Evolutionary conservation across 2,113 vertebrate genomes (phyloP).

Genomic region (Narcine bancroftii): DNA sequence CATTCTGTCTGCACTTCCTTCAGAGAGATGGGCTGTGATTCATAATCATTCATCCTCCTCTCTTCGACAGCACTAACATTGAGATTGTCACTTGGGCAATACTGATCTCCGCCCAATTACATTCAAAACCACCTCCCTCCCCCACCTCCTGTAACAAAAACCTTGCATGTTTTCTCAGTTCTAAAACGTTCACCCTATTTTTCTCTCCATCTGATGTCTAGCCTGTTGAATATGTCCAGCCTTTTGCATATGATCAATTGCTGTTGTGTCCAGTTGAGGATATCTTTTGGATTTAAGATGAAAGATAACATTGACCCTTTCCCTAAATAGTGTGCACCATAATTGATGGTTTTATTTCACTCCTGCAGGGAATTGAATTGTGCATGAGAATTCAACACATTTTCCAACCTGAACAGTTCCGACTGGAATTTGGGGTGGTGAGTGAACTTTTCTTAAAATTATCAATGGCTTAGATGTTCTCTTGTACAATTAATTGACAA

Average conservation of each 20-base stretch:
- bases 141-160: too few relatives aligned
- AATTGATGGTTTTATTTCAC: background rate
- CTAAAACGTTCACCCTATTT: too few relatives aligned
- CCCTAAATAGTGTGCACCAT: background rate
- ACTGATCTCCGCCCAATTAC: too few relatives aligned
- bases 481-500: background rate
- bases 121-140: too few relatives aligned
- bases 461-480: background rate
- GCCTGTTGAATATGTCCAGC: too few relatives aligned
- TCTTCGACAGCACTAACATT: too few relatives aligned
- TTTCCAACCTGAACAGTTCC: background rate
- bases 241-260: background rate
- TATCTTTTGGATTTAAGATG: background rate
- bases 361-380: background rate
- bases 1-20: too few relatives aligned
- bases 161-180: too few relatives aligned
- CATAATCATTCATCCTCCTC: too few relatives aligned
- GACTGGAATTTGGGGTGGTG: background rate
- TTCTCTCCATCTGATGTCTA: too few relatives aligned
- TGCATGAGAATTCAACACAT: background rate
- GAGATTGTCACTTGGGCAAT: too few relatives aligned
- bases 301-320: background rate
- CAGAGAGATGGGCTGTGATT: too few relatives aligned
- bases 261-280: background rate
- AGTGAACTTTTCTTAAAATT: slow-evolving; percentile 6